Conservation (phyloP, 35 echinoderm and acorn worm genomes). For the Chiridota heheva region DNA sequence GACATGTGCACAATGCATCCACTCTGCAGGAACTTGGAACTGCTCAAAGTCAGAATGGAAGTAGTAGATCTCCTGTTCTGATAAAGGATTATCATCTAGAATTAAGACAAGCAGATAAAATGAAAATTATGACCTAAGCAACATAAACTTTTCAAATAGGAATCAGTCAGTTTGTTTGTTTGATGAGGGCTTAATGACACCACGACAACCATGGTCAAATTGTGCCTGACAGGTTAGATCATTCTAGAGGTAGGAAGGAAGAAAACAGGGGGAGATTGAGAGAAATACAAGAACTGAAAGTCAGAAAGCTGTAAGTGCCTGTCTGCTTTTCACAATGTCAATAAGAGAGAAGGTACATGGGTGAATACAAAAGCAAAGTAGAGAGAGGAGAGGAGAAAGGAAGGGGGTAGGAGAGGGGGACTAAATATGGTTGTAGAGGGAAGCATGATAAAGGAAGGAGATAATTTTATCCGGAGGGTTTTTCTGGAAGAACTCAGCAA, state of each 20-base stretch:
- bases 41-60: conserved; percentile 35
- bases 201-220: not conserved
- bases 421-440: too few species aligned
- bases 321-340: too few species aligned
- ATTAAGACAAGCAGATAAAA: not conserved
- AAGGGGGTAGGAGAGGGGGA: too few species aligned
- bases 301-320: too few species aligned
- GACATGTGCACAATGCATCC: not conserved
- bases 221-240: not conserved
- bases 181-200: not conserved
- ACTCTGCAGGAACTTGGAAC: not conserved
- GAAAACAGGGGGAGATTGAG: not conserved
- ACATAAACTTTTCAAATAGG: not conserved
- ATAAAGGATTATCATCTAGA: not conserved
- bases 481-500: too few species aligned
- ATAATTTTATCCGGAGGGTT: too few species aligned
- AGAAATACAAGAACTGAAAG: not conserved
- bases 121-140: too few species aligned
- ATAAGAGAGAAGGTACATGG: too few species aligned
- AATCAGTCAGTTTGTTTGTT: not conserved
- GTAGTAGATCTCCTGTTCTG: conserved; percentile 24
- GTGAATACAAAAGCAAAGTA: too few species aligned
- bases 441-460: too few species aligned
- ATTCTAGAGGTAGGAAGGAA: not conserved
- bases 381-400: too few species aligned